Evolutionary conservation across 1,140 invertebrate species (phyloP).

Genomic region (Spodoptera litura): DNA sequence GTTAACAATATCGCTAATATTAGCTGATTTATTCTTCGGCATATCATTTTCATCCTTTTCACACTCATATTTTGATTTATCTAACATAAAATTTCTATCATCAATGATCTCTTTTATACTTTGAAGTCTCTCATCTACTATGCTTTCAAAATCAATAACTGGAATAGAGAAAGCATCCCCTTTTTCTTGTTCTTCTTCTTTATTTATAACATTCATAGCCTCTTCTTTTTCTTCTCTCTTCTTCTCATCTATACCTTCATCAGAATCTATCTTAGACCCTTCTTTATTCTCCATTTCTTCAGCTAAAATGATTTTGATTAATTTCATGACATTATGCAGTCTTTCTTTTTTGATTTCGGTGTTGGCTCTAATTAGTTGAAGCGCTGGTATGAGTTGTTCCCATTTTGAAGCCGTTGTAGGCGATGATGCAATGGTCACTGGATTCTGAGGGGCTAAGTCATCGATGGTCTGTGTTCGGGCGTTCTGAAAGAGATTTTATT

Average conservation of each 20-base stretch:
- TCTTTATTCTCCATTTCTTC: constrained; percentile 27
- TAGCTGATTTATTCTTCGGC: constrained; percentile 18
- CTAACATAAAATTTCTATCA: neutral
- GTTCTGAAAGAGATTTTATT: constrained; percentile 3
- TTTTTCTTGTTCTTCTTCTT: neutral
- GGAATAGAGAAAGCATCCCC: neutral
- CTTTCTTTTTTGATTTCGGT: constrained; percentile 28
- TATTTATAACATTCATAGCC: neutral
- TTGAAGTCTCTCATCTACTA: constrained; percentile 14
- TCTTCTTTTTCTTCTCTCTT: neutral
- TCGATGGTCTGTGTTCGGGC: constrained; percentile 1
- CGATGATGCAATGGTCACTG: neutral
- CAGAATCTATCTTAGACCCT: neutral
- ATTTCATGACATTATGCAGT: constrained; percentile 7
- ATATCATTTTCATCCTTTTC: neutral
- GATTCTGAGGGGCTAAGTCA: neutral
- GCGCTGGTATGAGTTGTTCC: constrained; percentile 11
- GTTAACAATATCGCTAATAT: constrained; percentile 33
- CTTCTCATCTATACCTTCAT: neutral
- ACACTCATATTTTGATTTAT: neutral
- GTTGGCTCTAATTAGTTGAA: constrained; percentile 4
- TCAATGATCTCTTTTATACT: constrained; percentile 1
- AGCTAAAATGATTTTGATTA: constrained; percentile 18
- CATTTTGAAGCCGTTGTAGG: constrained; percentile 9
- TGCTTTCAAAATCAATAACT: constrained; percentile 10